Evolutionary conservation across 2,113 vertebrate genomes (phyloP).

Genomic region (Uria lomvia): DNA sequence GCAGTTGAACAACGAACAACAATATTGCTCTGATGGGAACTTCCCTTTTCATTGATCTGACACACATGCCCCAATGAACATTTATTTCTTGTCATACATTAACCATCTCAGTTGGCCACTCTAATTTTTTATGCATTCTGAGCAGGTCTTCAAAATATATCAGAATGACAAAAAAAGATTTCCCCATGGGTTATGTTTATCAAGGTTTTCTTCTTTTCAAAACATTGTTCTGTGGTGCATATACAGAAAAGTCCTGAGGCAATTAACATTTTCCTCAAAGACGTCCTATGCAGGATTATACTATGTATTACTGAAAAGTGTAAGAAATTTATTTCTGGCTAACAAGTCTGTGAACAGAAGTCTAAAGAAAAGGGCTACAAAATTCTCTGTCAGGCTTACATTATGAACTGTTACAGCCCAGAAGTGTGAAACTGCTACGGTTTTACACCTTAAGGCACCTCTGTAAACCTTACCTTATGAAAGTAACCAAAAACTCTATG

Average conservation of each 20-base stretch:
- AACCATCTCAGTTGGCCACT: background rate
- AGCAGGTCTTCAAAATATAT: background rate
- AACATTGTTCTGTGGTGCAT: background rate
- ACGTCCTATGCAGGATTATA: background rate
- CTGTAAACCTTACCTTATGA: background rate
- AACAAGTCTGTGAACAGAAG: background rate
- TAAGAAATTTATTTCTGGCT: background rate
- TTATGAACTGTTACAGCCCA: background rate
- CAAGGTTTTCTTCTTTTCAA: background rate
- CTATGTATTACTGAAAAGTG: background rate
- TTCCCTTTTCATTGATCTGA: background rate
- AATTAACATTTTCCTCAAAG: background rate
- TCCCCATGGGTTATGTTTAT: background rate
- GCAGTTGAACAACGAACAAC: background rate
- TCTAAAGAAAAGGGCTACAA: background rate
- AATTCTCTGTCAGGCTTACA: background rate
- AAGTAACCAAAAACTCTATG: background rate
- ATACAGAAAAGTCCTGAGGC: background rate
- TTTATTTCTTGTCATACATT: background rate
- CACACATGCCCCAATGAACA: background rate
- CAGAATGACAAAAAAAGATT: background rate
- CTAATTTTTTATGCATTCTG: background rate
- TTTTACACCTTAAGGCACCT: background rate
- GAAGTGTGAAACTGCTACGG: background rate
- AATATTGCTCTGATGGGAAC: background rate